These are phyloP conservation scores for Latrodectus elegans DNA, from an alignment of 2,888 invertebrate species.

Conservation along the genomic window DNA sequence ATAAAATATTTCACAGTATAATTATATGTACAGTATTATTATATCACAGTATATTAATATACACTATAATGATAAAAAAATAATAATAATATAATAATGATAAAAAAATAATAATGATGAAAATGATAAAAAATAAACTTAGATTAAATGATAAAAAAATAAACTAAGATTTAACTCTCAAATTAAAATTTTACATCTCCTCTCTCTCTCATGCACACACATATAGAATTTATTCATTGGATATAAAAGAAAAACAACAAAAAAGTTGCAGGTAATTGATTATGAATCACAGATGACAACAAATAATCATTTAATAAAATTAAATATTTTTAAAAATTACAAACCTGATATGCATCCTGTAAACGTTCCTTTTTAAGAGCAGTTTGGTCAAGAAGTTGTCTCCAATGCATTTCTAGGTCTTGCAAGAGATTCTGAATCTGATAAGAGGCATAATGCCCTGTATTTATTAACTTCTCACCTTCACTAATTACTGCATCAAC, in stretches of 20 bases:
- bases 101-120: too few relatives aligned
- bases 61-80: too few relatives aligned
- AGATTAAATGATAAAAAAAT: not conserved
- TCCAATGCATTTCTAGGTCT: slow-evolving; percentile 90
- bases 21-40: too few relatives aligned
- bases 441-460: slow-evolving; percentile 89
- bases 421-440: slow-evolving; percentile 89
- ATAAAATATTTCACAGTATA: not conserved
- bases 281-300: not conserved
- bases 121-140: too few relatives aligned
- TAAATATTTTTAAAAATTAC: not conserved
- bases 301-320: not conserved
- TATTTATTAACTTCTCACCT: slow-evolving; percentile 83
- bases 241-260: not conserved
- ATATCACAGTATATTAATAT: too few relatives aligned
- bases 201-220: too few relatives aligned
- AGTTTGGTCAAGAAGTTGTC: slow-evolving; percentile 87
- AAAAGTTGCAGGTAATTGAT: too few relatives aligned
- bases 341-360: slow-evolving; percentile 86
- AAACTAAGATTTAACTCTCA: not conserved
- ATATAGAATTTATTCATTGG: too few relatives aligned
- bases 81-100: too few relatives aligned
- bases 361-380: slow-evolving; percentile 88
- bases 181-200: not conserved
- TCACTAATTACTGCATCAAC: slow-evolving; percentile 88